These are phyloP conservation scores for Enoplosus armatus DNA, from an alignment of 2,797 vertebrate species.

Conservation along the genomic window DNA sequence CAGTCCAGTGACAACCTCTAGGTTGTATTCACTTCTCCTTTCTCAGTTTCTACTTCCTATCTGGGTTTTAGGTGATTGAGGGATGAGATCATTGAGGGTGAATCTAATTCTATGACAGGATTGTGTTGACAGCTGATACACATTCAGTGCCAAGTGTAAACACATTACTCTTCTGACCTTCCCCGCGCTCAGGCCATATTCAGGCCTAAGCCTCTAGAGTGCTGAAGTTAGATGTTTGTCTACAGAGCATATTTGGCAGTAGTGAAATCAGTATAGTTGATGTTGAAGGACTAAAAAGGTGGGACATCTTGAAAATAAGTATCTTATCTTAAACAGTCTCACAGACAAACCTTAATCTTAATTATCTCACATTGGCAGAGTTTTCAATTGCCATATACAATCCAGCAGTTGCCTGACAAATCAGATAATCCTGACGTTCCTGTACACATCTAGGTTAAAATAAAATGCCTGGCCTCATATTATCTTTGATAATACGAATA, in stretches of 20 bases:
- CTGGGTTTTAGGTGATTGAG: background rate
- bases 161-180: slow-evolving; percentile 16
- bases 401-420: background rate
- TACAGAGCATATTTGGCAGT: background rate
- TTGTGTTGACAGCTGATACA: slow-evolving; percentile 23
- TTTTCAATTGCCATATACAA: background rate
- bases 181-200: slow-evolving; percentile 2
- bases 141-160: slow-evolving; percentile 32
- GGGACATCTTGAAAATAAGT: background rate
- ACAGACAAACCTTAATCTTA: background rate
- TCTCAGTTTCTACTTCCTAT: slow-evolving; percentile 8
- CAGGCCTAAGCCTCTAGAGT: background rate
- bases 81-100: slow-evolving; percentile 19
- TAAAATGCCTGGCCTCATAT: background rate
- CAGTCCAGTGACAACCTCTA: slow-evolving; percentile 16
- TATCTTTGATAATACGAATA: too few species aligned
- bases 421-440: background rate
- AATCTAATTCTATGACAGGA: slow-evolving; percentile 32
- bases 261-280: background rate
- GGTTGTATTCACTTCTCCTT: slow-evolving; percentile 12
- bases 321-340: background rate
- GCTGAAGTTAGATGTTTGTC: slow-evolving; percentile 6
- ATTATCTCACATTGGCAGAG: background rate
- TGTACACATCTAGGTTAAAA: background rate
- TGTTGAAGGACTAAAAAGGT: background rate